A percentile compares a stretch with the other conserved stretches of the same genome.
Evolutionary conservation across 2,113 vertebrate species (phyloP).

Genomic region (Neogale vison): DNA sequence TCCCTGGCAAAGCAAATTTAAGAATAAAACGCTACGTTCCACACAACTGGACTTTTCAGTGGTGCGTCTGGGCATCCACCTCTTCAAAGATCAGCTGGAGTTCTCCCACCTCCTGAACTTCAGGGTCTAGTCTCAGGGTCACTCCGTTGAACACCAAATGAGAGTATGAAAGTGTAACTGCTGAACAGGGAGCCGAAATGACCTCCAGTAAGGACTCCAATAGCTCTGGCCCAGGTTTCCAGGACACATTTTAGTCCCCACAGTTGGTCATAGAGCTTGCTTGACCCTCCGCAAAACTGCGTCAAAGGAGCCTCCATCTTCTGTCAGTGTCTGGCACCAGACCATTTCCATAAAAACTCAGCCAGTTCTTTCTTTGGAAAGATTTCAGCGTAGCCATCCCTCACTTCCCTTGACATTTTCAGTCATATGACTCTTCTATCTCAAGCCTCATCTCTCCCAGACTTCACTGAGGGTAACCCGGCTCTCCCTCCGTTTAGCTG

Average conservation of each 20-base stretch:
- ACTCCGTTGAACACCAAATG: not conserved
- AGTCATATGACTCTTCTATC: not conserved
- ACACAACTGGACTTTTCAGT: not conserved
- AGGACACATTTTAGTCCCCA: not conserved
- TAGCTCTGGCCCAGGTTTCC: not conserved
- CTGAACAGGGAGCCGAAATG: not conserved
- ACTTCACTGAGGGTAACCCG: not conserved
- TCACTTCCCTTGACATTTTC: not conserved
- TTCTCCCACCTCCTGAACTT: not conserved
- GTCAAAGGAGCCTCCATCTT: not conserved
- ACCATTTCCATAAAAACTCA: not conserved
- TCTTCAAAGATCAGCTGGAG: not conserved
- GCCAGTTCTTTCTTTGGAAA: not conserved
- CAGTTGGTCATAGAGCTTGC: not conserved
- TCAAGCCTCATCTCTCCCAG: not conserved
- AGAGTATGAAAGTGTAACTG: not conserved
- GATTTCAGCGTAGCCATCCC: not conserved
- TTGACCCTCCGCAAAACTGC: not conserved
- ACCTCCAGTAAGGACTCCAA: not conserved
- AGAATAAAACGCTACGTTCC: not conserved
- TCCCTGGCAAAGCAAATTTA: conserved; percentile 1
- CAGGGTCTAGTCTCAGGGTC: not conserved
- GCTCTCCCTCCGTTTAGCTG: not conserved
- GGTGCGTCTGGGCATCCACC: not conserved
- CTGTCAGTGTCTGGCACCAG: not conserved